These are phyloP conservation scores for Odontesthes bonariensis DNA, from an alignment of 2,113 vertebrate genomes.

Conservation along the genomic window DNA sequence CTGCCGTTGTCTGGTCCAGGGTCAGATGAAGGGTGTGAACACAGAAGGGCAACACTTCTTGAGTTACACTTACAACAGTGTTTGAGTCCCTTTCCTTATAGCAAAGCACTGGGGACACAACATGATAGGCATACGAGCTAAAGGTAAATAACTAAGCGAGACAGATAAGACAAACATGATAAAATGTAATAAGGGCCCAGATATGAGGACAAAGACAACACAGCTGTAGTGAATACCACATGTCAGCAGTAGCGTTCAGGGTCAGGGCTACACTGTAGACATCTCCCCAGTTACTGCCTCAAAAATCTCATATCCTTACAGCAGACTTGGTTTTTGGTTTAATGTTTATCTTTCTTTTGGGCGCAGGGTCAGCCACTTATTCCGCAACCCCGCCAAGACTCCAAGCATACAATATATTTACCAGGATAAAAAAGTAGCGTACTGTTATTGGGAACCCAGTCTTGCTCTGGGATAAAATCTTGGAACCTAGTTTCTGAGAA, in stretches of 20 bases:
- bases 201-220: conserved; percentile 77
- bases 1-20: conserved; percentile 31
- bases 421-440: conserved; percentile 10
- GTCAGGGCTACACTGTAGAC: conserved; percentile 54
- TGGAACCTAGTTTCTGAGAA: conserved; percentile 38
- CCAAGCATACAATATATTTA: conserved; percentile 37
- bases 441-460: conserved; percentile 10
- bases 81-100: conserved; percentile 51
- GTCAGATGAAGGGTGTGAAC: conserved; percentile 58
- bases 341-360: conserved; percentile 36
- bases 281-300: conserved; percentile 51
- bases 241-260: conserved; percentile 68
- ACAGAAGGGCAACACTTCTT: conserved; percentile 54
- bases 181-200: conserved; percentile 77
- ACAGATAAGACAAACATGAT: conserved; percentile 81
- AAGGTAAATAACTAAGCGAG: conserved; percentile 77
- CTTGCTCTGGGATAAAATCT: conserved; percentile 45
- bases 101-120: conserved; percentile 64
- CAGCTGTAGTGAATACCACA: conserved; percentile 80
- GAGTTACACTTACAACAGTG: conserved; percentile 72
- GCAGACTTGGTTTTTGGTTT: conserved; percentile 25
- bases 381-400: conserved; percentile 19
- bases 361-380: conserved; percentile 20
- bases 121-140: conserved; percentile 62
- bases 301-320: conserved; percentile 39